These are phyloP conservation scores for Prunella strophiata DNA, from an alignment of 2,797 vertebrate species.

Conservation along the genomic window DNA sequence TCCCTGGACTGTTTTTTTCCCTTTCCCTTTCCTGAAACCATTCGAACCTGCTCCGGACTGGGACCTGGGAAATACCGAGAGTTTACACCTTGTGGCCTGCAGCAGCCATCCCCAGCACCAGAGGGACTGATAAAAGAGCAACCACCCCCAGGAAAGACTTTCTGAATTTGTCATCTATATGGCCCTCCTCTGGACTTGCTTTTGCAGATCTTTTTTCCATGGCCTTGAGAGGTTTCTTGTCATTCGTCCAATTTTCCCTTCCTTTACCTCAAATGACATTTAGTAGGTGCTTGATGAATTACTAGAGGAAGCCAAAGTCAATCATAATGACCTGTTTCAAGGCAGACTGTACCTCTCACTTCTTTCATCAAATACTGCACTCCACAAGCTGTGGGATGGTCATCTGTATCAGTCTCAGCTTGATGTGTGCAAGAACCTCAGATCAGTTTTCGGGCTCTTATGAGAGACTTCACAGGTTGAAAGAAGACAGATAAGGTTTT, in stretches of 20 bases:
- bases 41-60: too few species aligned
- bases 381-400: neutral
- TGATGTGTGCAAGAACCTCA: neutral
- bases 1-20: too few species aligned
- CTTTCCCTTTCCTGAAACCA: too few species aligned
- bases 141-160: too few species aligned
- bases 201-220: neutral
- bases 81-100: too few species aligned
- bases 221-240: neutral
- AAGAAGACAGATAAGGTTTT: neutral
- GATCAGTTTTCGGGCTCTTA: neutral
- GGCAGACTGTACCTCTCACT: neutral
- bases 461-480: neutral
- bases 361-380: neutral
- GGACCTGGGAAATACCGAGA: too few species aligned
- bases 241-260: neutral
- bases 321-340: neutral
- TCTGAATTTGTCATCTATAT: too few species aligned
- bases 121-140: too few species aligned
- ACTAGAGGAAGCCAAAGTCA: neutral
- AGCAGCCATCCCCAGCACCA: too few species aligned
- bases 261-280: neutral
- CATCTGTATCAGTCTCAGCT: neutral
- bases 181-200: neutral
- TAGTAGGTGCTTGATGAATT: neutral